Conservation (phyloP, 2,797 vertebrate genomes). For the Leucoraja ocellata region DNA sequence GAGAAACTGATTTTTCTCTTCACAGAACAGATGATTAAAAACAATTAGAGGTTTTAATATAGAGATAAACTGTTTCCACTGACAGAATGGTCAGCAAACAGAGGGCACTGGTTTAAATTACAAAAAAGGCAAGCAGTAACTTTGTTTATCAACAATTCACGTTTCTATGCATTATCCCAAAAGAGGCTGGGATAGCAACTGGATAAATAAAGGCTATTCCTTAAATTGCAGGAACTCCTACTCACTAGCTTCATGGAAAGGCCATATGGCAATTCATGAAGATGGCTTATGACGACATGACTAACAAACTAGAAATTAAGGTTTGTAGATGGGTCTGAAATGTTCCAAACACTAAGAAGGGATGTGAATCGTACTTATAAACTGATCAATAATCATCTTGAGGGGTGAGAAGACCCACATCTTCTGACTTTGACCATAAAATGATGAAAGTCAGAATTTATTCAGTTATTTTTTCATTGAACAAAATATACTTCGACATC, state of each 20-base stretch:
- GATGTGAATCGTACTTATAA: neutral
- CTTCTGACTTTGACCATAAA: neutral
- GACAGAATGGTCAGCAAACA: neutral
- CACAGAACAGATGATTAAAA: neutral
- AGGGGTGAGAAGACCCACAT: no score
- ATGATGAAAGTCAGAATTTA: neutral
- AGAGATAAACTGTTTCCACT: neutral
- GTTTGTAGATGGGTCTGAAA: neutral
- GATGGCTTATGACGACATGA: no score
- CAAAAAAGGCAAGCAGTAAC: neutral
- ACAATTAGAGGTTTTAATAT: neutral
- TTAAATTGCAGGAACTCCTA: no score
- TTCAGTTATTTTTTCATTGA: neutral
- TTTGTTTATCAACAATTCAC: neutral
- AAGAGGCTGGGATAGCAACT: neutral
- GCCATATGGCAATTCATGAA: no score
- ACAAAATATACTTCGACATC: neutral
- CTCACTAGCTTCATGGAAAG: no score
- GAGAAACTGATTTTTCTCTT: neutral
- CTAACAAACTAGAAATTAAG: neutral
- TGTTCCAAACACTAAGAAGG: neutral
- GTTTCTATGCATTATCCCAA: neutral
- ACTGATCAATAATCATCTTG: neutral
- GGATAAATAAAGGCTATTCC: neutral
- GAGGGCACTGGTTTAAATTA: neutral